Evolutionary conservation across 2,888 invertebrate species (phyloP).

Genomic region (Boloria euphrosyne): DNA sequence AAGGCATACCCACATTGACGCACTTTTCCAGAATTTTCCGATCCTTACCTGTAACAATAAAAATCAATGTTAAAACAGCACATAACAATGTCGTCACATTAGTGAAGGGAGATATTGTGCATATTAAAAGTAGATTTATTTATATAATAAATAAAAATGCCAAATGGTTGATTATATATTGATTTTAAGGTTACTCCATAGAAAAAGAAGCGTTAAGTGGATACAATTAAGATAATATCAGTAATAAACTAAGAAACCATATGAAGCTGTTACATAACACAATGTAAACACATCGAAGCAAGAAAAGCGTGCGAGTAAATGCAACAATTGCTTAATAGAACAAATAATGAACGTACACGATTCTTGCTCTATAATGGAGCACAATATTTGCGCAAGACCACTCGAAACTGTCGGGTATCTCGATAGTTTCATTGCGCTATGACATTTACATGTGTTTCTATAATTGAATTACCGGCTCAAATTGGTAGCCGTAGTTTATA

Average conservation of each 20-base stretch:
- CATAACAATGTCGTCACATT: not conserved
- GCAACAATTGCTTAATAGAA: constrained; percentile 52
- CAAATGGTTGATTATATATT: not conserved
- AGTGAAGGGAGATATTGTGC: not conserved
- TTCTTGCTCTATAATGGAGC: constrained; percentile 43
- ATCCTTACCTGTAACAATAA: constrained; percentile 58
- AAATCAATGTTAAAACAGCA: constrained; percentile 36
- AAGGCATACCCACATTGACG: constrained; percentile 46
- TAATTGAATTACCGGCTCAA: constrained; percentile 70
- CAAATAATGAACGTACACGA: constrained; percentile 42
- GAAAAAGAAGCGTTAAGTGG: constrained; percentile 22
- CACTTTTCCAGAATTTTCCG: constrained; percentile 48
- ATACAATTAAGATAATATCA: constrained; percentile 36
- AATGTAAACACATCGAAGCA: constrained; percentile 39
- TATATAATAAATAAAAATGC: not conserved
- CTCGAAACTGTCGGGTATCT: constrained; percentile 41
- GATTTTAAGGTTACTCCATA: not conserved
- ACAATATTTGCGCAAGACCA: constrained; percentile 52
- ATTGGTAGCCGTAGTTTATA: constrained; percentile 53
- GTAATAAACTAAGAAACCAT: constrained; percentile 12
- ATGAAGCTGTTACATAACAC: constrained; percentile 27
- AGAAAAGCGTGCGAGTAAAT: constrained; percentile 47
- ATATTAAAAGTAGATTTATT: not conserved
- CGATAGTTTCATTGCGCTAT: constrained; percentile 56
- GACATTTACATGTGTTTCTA: constrained; percentile 74